Evolutionary conservation across 2,797 vertebrate genomes (phyloP).

Genomic region (Mustela erminea): DNA sequence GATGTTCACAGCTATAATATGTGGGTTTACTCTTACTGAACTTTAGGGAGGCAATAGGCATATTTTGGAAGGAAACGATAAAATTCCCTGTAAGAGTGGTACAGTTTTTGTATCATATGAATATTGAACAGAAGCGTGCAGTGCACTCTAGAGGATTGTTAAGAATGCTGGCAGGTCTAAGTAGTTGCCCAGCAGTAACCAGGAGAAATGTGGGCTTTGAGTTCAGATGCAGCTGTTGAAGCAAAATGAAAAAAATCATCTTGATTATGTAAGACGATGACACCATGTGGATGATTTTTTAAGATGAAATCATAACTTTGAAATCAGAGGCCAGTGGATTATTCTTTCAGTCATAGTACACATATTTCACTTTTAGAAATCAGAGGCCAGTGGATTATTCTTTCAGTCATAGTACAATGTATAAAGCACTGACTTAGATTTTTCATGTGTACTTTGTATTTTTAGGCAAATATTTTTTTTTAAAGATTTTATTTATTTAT

Average conservation of each 20-base stretch:
- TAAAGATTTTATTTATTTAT: too few species aligned
- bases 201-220: neutral
- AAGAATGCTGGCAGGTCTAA: neutral
- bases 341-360: neutral
- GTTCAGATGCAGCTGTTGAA: conserved; percentile 3
- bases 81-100: neutral
- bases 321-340: neutral
- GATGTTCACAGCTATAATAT: neutral
- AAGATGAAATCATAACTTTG: neutral
- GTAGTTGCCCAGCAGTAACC: neutral
- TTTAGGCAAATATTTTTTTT: neutral
- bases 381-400: neutral
- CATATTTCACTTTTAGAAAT: neutral
- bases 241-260: conserved; percentile 11
- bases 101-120: neutral
- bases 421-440: neutral
- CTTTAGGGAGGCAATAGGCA: conserved; percentile 5
- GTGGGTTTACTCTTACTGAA: neutral
- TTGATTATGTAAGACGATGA: neutral
- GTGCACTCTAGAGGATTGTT: neutral
- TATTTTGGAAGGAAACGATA: neutral
- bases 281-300: neutral
- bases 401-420: neutral
- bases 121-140: neutral
- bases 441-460: neutral